Percentiles rank a stretch among this genome's conserved stretches.
Conservation (phyloP, 2,888 invertebrate species). For the Eristalis intricaria region DNA sequence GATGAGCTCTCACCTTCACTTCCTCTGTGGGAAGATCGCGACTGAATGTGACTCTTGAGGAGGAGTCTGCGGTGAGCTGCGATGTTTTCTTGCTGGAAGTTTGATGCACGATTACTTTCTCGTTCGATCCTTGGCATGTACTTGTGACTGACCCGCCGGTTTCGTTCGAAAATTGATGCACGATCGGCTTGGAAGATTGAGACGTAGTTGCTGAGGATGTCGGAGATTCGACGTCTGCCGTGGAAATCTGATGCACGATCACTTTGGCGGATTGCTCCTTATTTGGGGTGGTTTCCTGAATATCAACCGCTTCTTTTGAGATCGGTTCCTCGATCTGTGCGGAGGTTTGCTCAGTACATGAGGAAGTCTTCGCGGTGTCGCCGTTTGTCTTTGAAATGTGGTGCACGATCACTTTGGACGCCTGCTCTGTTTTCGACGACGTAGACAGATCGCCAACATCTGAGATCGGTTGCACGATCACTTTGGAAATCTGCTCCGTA, state of each 20-base stretch:
- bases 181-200: conserved; percentile 13
- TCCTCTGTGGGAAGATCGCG: background rate
- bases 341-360: background rate
- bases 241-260: conserved; percentile 72
- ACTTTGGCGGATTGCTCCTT: conserved; percentile 68
- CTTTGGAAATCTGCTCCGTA: background rate
- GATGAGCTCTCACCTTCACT: background rate
- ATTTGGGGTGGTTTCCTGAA: background rate
- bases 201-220: background rate
- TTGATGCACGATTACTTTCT: conserved; percentile 13
- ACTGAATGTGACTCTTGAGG: background rate
- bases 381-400: conserved; percentile 2
- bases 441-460: background rate
- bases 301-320: too few species aligned
- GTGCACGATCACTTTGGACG: conserved; percentile 40
- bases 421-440: background rate
- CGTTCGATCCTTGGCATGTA: background rate
- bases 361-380: too few species aligned
- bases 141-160: background rate
- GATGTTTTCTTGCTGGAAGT: background rate
- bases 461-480: background rate
- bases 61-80: background rate
- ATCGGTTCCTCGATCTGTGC: conserved; percentile 73
- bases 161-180: conserved; percentile 12
- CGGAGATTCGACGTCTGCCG: conserved; percentile 12